These are phyloP conservation scores for Orthosia cruda DNA, from an alignment of 2,888 invertebrate genomes.

Conservation along the genomic window DNA sequence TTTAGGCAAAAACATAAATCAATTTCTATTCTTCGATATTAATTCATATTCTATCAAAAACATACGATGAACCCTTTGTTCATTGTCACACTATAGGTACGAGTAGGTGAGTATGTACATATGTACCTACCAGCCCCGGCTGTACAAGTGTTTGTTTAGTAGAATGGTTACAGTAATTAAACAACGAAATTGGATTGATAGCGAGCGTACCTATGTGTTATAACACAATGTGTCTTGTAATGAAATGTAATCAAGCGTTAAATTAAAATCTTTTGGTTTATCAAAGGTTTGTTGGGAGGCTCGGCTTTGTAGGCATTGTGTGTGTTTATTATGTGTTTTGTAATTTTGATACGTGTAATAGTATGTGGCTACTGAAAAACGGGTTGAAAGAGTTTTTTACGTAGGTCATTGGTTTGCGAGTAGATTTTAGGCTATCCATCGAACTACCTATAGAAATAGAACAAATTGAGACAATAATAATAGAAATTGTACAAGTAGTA, in stretches of 20 bases:
- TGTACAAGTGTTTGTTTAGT: slow-evolving; percentile 71
- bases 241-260: slow-evolving; percentile 85
- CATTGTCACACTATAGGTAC: slow-evolving; percentile 1
- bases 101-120: slow-evolving; percentile 13
- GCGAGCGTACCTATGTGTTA: slow-evolving; percentile 78
- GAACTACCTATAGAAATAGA: not conserved
- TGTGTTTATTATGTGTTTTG: slow-evolving; percentile 40
- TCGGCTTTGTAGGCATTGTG: slow-evolving; percentile 45
- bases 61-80: not conserved
- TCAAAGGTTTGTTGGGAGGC: slow-evolving; percentile 67
- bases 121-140: slow-evolving; percentile 32
- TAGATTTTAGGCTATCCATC: not conserved
- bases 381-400: too few relatives aligned
- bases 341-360: slow-evolving; percentile 28
- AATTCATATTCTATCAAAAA: not conserved
- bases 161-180: slow-evolving; percentile 85
- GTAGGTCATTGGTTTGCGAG: too few relatives aligned
- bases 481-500: not conserved
- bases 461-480: not conserved
- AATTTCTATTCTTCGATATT: not conserved
- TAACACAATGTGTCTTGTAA: slow-evolving; percentile 82
- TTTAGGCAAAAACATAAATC: not conserved
- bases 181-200: slow-evolving; percentile 84
- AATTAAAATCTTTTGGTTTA: slow-evolving; percentile 82
- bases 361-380: too few relatives aligned